Evolutionary conservation across 2,888 invertebrate species (phyloP).

Genomic region (Bhutanitis thaidina): DNA sequence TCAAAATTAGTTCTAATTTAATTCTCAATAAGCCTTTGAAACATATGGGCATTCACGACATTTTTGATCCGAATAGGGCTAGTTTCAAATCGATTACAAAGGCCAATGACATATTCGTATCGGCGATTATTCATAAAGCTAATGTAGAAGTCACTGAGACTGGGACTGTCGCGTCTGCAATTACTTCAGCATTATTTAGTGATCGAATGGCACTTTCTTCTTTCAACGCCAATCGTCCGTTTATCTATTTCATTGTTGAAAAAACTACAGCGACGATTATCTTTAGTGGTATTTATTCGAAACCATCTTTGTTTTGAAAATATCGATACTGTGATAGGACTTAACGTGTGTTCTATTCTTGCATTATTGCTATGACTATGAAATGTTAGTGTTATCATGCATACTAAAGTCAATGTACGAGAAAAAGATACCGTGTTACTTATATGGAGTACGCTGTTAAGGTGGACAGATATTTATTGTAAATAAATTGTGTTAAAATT

Average conservation of each 20-base stretch:
- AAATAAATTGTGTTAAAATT: too few relatives aligned
- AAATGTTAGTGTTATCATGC: too few relatives aligned
- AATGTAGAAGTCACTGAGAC: slow-evolving; percentile 86
- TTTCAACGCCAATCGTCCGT: slow-evolving; percentile 82
- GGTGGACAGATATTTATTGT: too few relatives aligned
- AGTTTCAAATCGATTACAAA: slow-evolving; percentile 75
- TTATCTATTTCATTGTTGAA: slow-evolving; percentile 83
- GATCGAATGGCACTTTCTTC: slow-evolving; percentile 78
- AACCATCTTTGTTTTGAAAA: slow-evolving; percentile 49
- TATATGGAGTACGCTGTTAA: too few relatives aligned
- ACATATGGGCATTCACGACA: slow-evolving; percentile 82
- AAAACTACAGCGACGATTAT: slow-evolving; percentile 80
- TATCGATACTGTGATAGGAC: too few relatives aligned
- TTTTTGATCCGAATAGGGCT: slow-evolving; percentile 78
- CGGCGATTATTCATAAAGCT: slow-evolving; percentile 83
- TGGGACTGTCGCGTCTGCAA: slow-evolving; percentile 84
- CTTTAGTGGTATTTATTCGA: slow-evolving; percentile 79
- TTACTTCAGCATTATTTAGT: slow-evolving; percentile 62
- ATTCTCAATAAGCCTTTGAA: slow-evolving; percentile 75
- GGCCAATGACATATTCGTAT: slow-evolving; percentile 74
- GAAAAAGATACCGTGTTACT: too few relatives aligned
- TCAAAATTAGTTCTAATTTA: slow-evolving; percentile 79
- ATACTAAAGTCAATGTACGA: too few relatives aligned
- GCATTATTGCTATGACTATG: too few relatives aligned
- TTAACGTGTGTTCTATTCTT: too few relatives aligned